A percentile compares a stretch with the other conserved stretches of the same genome.
phyloP scores from a whole-genome alignment of 2,888 invertebrate genomes.

The Cheilosia variabilis region DNA sequence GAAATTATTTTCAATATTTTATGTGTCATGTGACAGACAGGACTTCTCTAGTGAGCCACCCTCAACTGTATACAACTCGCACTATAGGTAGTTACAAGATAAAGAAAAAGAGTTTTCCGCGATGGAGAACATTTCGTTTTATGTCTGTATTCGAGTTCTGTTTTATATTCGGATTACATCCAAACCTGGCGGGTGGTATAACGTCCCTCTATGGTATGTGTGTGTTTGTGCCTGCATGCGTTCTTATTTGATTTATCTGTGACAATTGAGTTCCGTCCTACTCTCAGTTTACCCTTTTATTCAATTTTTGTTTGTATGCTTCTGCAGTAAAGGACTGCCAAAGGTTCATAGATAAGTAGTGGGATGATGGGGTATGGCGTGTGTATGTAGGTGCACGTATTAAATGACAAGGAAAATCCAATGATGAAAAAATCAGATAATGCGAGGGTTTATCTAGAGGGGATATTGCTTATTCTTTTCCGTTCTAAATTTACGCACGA shows the following conservation, averaged over 20 bases:
- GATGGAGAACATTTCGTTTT: slow-evolving; percentile 37
- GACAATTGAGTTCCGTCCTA: slow-evolving; percentile 47
- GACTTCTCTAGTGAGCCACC: background rate
- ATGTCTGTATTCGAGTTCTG: slow-evolving; percentile 46
- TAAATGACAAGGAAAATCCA: slow-evolving; percentile 69
- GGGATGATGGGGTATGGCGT: slow-evolving; percentile 46
- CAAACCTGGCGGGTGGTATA: slow-evolving; percentile 28
- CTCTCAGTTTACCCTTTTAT: slow-evolving; percentile 32
- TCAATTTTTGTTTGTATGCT: slow-evolving; percentile 28
- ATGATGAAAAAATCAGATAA: slow-evolving; percentile 63
- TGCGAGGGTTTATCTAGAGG: slow-evolving; percentile 3
- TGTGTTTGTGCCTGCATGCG: slow-evolving; percentile 17
- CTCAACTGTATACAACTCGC: background rate
- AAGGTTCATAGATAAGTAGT: slow-evolving; percentile 53
- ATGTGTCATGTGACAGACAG: slow-evolving; percentile 56
- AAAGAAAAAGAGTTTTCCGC: slow-evolving; percentile 16
- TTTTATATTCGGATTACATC: slow-evolving; percentile 37
- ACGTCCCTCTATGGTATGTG: background rate
- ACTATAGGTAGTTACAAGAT: background rate
- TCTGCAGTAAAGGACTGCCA: slow-evolving; percentile 11
- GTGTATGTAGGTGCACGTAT: slow-evolving; percentile 32
- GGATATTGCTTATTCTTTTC: slow-evolving; percentile 30
- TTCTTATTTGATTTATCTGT: slow-evolving; percentile 60
- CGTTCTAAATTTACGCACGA: slow-evolving; percentile 64
- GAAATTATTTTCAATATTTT: slow-evolving; percentile 64